Conservation (phyloP, 2,888 invertebrate genomes). For the Acanthosoma haemorrhoidale region DNA sequence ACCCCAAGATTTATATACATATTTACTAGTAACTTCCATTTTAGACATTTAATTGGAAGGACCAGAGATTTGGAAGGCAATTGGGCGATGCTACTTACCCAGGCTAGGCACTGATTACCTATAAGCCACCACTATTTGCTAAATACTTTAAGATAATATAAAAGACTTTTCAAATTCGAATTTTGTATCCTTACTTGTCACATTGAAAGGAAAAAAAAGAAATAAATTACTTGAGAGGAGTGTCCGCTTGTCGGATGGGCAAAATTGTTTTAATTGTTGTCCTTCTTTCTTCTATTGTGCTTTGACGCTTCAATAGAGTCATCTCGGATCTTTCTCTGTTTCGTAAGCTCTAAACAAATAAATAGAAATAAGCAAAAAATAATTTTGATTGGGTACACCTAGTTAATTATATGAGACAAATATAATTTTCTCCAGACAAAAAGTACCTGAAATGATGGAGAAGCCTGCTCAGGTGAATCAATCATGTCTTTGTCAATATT, state of each 20-base stretch:
- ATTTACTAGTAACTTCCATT: too few relatives aligned
- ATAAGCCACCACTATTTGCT: too few relatives aligned
- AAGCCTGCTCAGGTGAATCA: background rate
- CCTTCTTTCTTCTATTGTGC: slow-evolving; percentile 30
- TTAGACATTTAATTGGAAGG: too few relatives aligned
- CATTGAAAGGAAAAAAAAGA: too few relatives aligned
- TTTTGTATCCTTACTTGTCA: too few relatives aligned
- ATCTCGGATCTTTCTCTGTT: background rate
- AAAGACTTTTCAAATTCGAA: too few relatives aligned
- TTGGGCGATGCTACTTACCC: too few relatives aligned
- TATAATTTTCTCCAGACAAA: background rate
- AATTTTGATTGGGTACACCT: too few relatives aligned
- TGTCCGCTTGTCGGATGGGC: slow-evolving; percentile 28
- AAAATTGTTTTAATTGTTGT: slow-evolving; percentile 38
- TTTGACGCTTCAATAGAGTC: background rate
- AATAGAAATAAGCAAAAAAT: background rate
- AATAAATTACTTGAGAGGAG: slow-evolving; percentile 18
- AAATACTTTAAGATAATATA: too few relatives aligned
- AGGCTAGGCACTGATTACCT: too few relatives aligned
- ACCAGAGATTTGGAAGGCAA: too few relatives aligned
- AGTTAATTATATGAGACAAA: background rate
- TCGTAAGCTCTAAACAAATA: background rate
- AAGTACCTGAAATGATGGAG: background rate
- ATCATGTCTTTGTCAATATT: background rate
- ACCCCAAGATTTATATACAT: too few relatives aligned